These are phyloP conservation scores for Conops quadrifasciatus DNA, from an alignment of 2,888 invertebrate species.

Conservation along the genomic window DNA sequence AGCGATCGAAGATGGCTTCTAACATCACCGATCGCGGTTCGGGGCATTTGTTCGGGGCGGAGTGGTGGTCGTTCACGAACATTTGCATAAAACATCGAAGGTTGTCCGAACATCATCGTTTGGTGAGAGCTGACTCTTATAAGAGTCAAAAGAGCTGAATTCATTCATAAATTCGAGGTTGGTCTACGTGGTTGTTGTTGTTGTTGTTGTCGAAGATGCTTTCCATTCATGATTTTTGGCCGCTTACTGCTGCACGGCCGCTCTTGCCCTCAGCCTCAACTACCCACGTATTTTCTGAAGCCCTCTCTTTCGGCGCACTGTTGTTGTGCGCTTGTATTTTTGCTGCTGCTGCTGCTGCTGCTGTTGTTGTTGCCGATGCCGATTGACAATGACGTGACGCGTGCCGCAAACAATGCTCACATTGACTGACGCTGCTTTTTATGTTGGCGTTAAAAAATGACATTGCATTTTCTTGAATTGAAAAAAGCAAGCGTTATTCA, in stretches of 20 bases:
- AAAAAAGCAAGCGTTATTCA: too few relatives aligned
- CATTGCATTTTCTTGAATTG: not conserved
- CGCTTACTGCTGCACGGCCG: constrained; percentile 19
- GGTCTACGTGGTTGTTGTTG: constrained; percentile 3
- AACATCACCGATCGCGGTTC: too few relatives aligned
- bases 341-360: constrained; percentile 31
- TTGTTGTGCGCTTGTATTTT: too few relatives aligned
- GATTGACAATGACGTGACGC: constrained; percentile 36
- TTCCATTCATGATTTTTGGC: constrained; percentile 1
- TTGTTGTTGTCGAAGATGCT: constrained; percentile 20
- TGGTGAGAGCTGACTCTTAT: constrained; percentile 7
- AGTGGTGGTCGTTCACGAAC: not conserved
- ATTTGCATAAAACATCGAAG: constrained; percentile 29
- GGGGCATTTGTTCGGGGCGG: not conserved
- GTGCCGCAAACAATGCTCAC: constrained; percentile 28
- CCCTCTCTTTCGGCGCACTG: too few relatives aligned
- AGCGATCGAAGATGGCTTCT: not conserved
- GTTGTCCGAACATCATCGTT: constrained; percentile 3
- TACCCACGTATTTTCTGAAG: too few relatives aligned
- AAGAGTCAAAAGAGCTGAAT: too few relatives aligned
- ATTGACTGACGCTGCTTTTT: constrained; percentile 8
- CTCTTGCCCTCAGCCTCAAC: constrained; percentile 18
- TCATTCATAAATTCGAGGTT: constrained; percentile 29
- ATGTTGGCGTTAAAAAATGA: constrained; percentile 28
- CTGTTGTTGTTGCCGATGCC: constrained; percentile 40